Base-by-base conservation (phyloP, 2,113 vertebrate species). In the Dissostichus mawsoni region DNA sequence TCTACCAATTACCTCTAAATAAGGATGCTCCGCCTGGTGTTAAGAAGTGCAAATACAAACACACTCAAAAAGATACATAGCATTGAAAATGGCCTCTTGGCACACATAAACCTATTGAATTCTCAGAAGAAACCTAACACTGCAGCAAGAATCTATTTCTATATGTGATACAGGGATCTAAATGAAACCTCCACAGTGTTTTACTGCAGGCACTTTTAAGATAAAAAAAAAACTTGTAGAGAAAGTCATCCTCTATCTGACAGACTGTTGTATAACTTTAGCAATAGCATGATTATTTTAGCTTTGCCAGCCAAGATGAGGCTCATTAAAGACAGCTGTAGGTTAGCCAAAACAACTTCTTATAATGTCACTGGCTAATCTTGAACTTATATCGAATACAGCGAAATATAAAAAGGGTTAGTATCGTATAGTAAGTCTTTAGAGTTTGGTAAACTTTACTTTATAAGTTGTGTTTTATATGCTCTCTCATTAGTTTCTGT, bases 221-320 rank as follows among this genome's bases (percentile, higher is more conserved):
- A 68, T 20, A 20, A 55, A 78, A 76, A n/a, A 9, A 67, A 59
- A 55, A 14, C 9, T n/a, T 66, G 41, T 55, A 44, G 23, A 76
- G 59, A 44, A 64, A 65, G 6, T 36, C 48, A 17, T 16, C 48
- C 8, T 51, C 16, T 48, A 41, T 55, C 23, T 59, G 14, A 25
- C 25, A n/a, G n/a, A 41, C 51, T 57, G 58, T n/a, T 13, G 14
- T 17, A 1, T 29, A 65, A 56, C 59, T 47, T 23, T 44, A 69
- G 16, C 29, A 53, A 51, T 8, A 58, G 63, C 50, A 52, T 61
- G 64, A 78, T 76, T 84, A 61, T 51, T 79, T 55, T 41, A 44
- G 25, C 14, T 61, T 52, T 14, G 53, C 17, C 51, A 55, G 41
- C 9, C 51, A n/a, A 82, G 4, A 70, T 41, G 55, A 18, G 56